Conservation (phyloP, 2,888 invertebrate species). For the Nymphalis c-album region DNA sequence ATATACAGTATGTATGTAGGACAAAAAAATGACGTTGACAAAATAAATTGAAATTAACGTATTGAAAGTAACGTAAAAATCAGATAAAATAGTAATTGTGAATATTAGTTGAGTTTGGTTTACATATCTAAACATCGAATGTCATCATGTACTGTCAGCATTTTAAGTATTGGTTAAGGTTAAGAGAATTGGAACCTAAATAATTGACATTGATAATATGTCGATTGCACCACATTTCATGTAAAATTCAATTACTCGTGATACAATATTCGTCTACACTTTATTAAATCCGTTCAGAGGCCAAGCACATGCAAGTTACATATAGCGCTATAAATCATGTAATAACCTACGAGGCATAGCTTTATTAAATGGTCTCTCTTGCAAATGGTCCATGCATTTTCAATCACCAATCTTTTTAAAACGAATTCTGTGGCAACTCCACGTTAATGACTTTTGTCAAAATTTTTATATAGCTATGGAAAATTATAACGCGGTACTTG, state of each 20-base stretch:
- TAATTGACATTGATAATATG: constrained; percentile 16
- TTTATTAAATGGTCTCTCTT: constrained; percentile 63
- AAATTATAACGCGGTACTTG: too few relatives aligned
- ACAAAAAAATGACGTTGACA: too few relatives aligned
- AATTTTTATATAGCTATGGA: too few relatives aligned
- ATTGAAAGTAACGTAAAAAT: too few relatives aligned
- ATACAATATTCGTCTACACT: constrained; percentile 50
- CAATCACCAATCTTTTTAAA: constrained; percentile 37
- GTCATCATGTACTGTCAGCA: too few relatives aligned
- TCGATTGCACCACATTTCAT: constrained; percentile 40
- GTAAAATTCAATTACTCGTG: constrained; percentile 46
- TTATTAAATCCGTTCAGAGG: constrained; percentile 58
- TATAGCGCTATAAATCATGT: constrained; percentile 64
- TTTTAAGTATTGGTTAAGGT: too few relatives aligned
- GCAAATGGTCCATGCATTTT: constrained; percentile 49
- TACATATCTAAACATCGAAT: too few relatives aligned
- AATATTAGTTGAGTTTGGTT: too few relatives aligned
- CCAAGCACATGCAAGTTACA: constrained; percentile 46
- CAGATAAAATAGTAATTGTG: too few relatives aligned
- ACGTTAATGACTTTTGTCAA: background rate
- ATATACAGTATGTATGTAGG: too few relatives aligned
- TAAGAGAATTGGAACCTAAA: background rate
- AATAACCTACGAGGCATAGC: constrained; percentile 53
- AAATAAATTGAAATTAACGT: too few relatives aligned
- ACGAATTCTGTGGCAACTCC: background rate